Percentiles rank a stretch among this genome's conserved stretches.
These are phyloP conservation scores for Lagocephalus sceleratus DNA, from an alignment of 2,797 vertebrate species.

Conservation along the genomic window DNA sequence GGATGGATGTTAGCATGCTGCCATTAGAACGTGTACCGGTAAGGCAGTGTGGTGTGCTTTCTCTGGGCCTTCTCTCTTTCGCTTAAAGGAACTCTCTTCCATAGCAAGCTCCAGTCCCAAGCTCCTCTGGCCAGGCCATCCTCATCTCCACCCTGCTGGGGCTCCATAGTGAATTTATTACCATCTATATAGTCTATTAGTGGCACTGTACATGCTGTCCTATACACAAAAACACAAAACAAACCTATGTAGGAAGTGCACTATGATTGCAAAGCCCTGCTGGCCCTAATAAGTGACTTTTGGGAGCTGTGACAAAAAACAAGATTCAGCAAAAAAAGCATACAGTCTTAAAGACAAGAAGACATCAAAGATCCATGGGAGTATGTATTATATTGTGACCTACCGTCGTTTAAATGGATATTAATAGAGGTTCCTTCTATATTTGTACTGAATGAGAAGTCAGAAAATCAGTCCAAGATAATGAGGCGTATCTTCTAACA, in stretches of 20 bases:
- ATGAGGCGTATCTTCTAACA: too few species aligned
- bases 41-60: conserved; percentile 92
- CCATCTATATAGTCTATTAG: conserved; percentile 99
- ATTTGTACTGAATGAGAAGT: too few species aligned
- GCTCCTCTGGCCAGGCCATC: conserved; percentile 97
- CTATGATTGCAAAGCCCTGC: too few species aligned
- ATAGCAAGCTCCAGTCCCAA: conserved; percentile 99
- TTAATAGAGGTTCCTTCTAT: too few species aligned
- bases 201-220: conserved; percentile 96
- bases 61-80: conserved; percentile 93
- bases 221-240: conserved; percentile 80
- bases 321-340: too few species aligned
- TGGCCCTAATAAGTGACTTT: too few species aligned
- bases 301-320: too few species aligned
- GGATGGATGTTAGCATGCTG: conserved; percentile 64
- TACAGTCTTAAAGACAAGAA: too few species aligned
- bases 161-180: conserved; percentile 97
- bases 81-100: conserved; percentile 95
- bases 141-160: conserved; percentile 98
- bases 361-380: too few species aligned
- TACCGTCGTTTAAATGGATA: too few species aligned
- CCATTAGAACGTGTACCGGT: conserved; percentile 82
- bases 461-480: too few species aligned
- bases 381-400: too few species aligned
- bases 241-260: conserved; percentile 15